Conservation (phyloP, 1,140 invertebrate genomes). For the Drosophila paulistorum region DNA sequence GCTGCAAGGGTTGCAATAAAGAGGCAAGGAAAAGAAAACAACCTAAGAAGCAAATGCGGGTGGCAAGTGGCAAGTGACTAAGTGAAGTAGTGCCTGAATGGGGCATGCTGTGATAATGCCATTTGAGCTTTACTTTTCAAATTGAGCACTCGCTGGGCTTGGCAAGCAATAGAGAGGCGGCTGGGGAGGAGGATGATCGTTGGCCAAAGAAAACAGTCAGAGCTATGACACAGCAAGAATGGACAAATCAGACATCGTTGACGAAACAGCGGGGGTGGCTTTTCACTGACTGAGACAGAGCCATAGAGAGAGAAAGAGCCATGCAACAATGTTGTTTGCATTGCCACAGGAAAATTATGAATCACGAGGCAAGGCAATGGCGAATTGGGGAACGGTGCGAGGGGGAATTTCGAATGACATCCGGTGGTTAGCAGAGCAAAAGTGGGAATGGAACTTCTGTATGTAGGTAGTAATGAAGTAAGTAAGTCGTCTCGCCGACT, state of each 20-base stretch:
- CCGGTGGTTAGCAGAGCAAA: constrained; percentile 48
- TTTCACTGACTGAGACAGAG: constrained; percentile 36
- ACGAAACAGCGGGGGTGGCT: constrained; percentile 57
- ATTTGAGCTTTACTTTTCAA: constrained; percentile 75
- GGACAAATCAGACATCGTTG: constrained; percentile 28
- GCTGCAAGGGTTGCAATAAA: constrained; percentile 55
- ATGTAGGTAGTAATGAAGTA: too few relatives aligned
- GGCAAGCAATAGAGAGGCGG: not conserved
- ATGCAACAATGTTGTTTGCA: constrained; percentile 51
- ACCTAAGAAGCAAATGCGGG: constrained; percentile 68
- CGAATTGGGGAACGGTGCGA: not conserved
- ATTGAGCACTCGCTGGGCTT: constrained; percentile 79
- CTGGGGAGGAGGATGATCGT: constrained; percentile 37
- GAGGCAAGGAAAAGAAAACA: not conserved
- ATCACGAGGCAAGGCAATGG: constrained; percentile 51
- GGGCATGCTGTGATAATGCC: constrained; percentile 78
- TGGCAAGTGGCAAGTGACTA: constrained; percentile 15
- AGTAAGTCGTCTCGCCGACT: too few relatives aligned
- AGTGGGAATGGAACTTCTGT: not conserved
- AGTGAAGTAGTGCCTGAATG: constrained; percentile 22
- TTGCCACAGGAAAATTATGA: constrained; percentile 67
- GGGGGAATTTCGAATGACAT: constrained; percentile 52
- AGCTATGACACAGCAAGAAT: constrained; percentile 25
- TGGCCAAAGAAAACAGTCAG: constrained; percentile 28
- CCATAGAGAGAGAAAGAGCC: not conserved